A percentile compares a stretch with the other conserved stretches of the same genome.
Conservation (phyloP, 2,797 vertebrate genomes). For the Intellagama lesueurii region DNA sequence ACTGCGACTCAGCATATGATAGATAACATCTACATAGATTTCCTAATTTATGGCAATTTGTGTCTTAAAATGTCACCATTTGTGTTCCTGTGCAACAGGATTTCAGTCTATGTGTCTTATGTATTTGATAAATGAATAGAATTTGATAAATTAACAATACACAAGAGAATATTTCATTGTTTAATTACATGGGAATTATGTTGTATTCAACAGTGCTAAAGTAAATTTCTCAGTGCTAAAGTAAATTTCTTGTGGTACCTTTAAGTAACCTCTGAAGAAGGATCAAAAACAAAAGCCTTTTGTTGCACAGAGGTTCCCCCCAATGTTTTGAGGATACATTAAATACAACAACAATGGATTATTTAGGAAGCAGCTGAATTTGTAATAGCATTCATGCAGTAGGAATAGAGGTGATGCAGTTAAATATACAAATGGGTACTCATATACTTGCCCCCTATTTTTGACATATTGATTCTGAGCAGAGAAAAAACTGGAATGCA, state of each 20-base stretch:
- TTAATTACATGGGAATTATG: conserved; percentile 13
- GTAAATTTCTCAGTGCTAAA: not conserved
- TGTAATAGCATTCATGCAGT: not conserved
- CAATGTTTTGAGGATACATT: not conserved
- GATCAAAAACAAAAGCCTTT: not conserved
- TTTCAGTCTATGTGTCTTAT: not conserved
- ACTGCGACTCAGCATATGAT: too few species aligned
- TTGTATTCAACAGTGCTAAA: not conserved
- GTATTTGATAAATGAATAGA: not conserved
- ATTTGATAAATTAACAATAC: not conserved
- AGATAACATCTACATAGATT: too few species aligned
- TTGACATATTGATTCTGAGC: not conserved
- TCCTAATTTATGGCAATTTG: too few species aligned
- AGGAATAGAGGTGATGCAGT: not conserved
- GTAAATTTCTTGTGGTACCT: not conserved
- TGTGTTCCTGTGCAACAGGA: too few species aligned
- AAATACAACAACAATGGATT: not conserved
- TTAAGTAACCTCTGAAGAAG: not conserved
- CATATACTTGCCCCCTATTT: not conserved
- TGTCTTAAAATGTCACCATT: too few species aligned
- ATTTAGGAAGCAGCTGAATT: not conserved
- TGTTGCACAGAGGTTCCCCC: not conserved
- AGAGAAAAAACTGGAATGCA: not conserved
- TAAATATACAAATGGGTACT: not conserved
- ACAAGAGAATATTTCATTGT: not conserved